A percentile compares a stretch with the other conserved stretches of the same genome.
Evolutionary conservation across 2,888 invertebrate genomes (phyloP).

Genomic region (Synanthedon andrenaeformis): DNA sequence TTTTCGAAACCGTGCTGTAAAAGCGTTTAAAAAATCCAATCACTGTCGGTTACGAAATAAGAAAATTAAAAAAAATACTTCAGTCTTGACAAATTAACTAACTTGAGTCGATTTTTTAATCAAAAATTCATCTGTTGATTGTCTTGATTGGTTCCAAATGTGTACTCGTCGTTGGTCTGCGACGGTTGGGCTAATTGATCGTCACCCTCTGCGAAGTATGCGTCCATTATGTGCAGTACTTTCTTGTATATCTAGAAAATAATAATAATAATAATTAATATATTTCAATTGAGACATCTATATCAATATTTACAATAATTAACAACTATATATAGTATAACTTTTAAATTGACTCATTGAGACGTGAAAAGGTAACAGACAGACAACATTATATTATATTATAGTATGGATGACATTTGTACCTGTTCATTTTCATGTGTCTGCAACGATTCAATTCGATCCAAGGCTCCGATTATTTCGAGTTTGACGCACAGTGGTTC

Average conservation of each 20-base stretch:
- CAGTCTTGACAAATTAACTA: neutral
- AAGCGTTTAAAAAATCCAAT: too few species aligned
- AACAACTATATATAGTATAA: too few species aligned
- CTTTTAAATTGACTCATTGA: too few species aligned
- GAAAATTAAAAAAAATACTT: neutral
- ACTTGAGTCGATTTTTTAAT: neutral
- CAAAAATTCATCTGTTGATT: constrained; percentile 39
- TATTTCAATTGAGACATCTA: neutral
- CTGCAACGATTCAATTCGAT: constrained; percentile 89
- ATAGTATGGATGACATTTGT: too few species aligned
- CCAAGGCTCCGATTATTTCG: constrained; percentile 92
- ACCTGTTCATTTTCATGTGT: constrained; percentile 91
- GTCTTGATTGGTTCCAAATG: constrained; percentile 28
- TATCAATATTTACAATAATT: too few species aligned
- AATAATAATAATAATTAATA: constrained; percentile 1
- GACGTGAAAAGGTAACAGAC: too few species aligned
- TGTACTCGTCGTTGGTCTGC: constrained; percentile 33
- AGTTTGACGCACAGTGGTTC: constrained; percentile 83
- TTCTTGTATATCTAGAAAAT: constrained; percentile 76
- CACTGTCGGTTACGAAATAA: too few species aligned
- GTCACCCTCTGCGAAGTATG: constrained; percentile 77
- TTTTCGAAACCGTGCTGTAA: too few species aligned
- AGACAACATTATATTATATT: too few species aligned
- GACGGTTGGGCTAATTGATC: constrained; percentile 14
- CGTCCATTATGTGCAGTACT: constrained; percentile 80